Evolutionary conservation across 2,797 vertebrate species (phyloP).

Genomic region (Synanceia verrucosa): DNA sequence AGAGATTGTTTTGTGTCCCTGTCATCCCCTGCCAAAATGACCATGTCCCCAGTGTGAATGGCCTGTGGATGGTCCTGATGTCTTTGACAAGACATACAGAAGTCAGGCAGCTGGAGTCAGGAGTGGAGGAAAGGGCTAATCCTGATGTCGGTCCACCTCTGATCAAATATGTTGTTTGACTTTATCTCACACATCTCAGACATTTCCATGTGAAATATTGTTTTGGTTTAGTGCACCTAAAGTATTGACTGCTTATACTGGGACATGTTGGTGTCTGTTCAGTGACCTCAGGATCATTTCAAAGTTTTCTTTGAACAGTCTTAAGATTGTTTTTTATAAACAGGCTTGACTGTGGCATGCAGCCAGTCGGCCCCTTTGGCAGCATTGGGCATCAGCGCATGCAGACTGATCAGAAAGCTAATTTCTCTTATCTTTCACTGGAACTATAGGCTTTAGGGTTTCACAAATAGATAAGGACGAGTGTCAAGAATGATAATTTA

Average conservation of each 20-base stretch:
- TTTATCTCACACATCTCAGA: slow-evolving; percentile 15
- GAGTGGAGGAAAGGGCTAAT: slow-evolving; percentile 46
- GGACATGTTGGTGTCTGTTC: slow-evolving; percentile 40
- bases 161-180: slow-evolving; percentile 24
- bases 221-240: slow-evolving; percentile 18
- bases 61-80: slow-evolving; percentile 51
- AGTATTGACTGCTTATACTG: slow-evolving; percentile 44
- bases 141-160: slow-evolving; percentile 41
- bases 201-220: slow-evolving; percentile 22
- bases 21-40: slow-evolving; percentile 53
- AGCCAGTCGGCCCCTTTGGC: slow-evolving; percentile 39
- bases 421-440: slow-evolving; percentile 66
- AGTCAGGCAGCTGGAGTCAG: slow-evolving; percentile 40
- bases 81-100: slow-evolving; percentile 58
- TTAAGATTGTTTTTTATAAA: slow-evolving; percentile 72
- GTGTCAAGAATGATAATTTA: slow-evolving; percentile 58
- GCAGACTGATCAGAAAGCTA: slow-evolving; percentile 59
- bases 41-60: slow-evolving; percentile 24
- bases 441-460: slow-evolving; percentile 61
- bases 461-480: slow-evolving; percentile 66
- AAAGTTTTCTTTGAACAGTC: slow-evolving; percentile 61
- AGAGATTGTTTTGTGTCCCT: slow-evolving; percentile 59
- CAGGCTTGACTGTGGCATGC: slow-evolving; percentile 62
- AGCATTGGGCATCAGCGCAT: slow-evolving; percentile 29
- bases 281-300: slow-evolving; percentile 49